These are phyloP conservation scores for Sciaenops ocellatus DNA, from an alignment of 2,797 vertebrate genomes.

Conservation along the genomic window DNA sequence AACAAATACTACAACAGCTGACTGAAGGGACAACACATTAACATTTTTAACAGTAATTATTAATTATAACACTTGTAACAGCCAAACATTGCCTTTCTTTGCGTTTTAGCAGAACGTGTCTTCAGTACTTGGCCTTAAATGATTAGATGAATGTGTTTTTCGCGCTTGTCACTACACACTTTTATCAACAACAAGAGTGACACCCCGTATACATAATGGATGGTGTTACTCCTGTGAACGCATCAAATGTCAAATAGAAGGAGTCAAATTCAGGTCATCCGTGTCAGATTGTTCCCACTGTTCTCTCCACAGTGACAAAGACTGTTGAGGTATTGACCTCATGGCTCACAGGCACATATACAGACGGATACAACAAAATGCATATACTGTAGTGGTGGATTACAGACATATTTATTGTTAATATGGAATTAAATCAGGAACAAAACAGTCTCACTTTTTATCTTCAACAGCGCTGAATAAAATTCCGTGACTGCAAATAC, in stretches of 20 bases:
- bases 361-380: neutral
- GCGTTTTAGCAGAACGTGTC: neutral
- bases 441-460: slow-evolving; percentile 24
- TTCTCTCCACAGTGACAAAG: slow-evolving; percentile 20
- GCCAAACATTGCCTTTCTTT: neutral
- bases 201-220: slow-evolving; percentile 61
- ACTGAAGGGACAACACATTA: neutral
- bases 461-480: slow-evolving; percentile 38
- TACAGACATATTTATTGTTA: slow-evolving; percentile 30
- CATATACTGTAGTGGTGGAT: slow-evolving; percentile 2
- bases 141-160: slow-evolving; percentile 21
- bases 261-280: slow-evolving; percentile 68
- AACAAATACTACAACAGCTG: neutral
- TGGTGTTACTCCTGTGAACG: slow-evolving; percentile 56
- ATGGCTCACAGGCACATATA: neutral
- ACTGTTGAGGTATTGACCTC: slow-evolving; percentile 33
- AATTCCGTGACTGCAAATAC: slow-evolving; percentile 53
- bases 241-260: slow-evolving; percentile 55
- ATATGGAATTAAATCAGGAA: slow-evolving; percentile 39
- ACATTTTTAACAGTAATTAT: neutral
- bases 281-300: slow-evolving; percentile 45
- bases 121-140: slow-evolving; percentile 1
- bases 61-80: neutral
- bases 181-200: slow-evolving; percentile 36
- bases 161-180: slow-evolving; percentile 36